Conservation (phyloP, 2,797 vertebrate genomes). For the Enteromius thamalakanensis region DNA sequence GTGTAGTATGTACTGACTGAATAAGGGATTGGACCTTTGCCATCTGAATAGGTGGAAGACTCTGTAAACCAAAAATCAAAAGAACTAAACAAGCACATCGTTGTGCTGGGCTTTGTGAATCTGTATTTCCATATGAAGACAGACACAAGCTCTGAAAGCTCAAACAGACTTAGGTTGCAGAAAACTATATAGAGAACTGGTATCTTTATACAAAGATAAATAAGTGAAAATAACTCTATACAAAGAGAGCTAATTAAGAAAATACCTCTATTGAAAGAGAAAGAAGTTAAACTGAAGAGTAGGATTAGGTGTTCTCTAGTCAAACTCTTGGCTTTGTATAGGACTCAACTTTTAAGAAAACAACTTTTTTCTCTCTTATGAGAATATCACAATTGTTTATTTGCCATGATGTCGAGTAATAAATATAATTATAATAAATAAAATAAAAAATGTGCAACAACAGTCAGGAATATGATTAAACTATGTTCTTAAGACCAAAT, state of each 20-base stretch:
- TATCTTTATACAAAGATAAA: slow-evolving; percentile 50
- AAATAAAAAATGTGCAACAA: slow-evolving; percentile 36
- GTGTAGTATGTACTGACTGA: slow-evolving; percentile 50
- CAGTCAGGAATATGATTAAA: slow-evolving; percentile 78
- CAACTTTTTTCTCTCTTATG: neutral
- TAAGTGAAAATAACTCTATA: slow-evolving; percentile 33
- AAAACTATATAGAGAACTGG: slow-evolving; percentile 31
- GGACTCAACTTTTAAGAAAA: neutral
- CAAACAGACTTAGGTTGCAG: slow-evolving; percentile 11
- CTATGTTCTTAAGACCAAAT: slow-evolving; percentile 66
- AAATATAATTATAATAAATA: slow-evolving; percentile 9
- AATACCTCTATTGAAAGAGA: slow-evolving; percentile 51
- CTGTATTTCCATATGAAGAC: slow-evolving; percentile 22
- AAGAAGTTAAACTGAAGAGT: slow-evolving; percentile 6
- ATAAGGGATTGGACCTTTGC: slow-evolving; percentile 45
- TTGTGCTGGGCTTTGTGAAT: slow-evolving; percentile 20
- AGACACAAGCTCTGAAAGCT: slow-evolving; percentile 11
- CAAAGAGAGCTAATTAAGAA: slow-evolving; percentile 40
- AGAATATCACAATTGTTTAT: slow-evolving; percentile 5
- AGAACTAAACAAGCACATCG: neutral
- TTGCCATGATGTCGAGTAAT: slow-evolving; percentile 21
- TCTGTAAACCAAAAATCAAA: slow-evolving; percentile 54
- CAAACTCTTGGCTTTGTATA: slow-evolving; percentile 29
- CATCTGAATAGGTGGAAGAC: slow-evolving; percentile 33
- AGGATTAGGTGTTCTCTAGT: slow-evolving; percentile 10